Percentiles rank a stretch among this genome's conserved stretches.
Evolutionary conservation across 1,140 invertebrate genomes (phyloP).

Genomic region (Trichogramma pretiosum): DNA sequence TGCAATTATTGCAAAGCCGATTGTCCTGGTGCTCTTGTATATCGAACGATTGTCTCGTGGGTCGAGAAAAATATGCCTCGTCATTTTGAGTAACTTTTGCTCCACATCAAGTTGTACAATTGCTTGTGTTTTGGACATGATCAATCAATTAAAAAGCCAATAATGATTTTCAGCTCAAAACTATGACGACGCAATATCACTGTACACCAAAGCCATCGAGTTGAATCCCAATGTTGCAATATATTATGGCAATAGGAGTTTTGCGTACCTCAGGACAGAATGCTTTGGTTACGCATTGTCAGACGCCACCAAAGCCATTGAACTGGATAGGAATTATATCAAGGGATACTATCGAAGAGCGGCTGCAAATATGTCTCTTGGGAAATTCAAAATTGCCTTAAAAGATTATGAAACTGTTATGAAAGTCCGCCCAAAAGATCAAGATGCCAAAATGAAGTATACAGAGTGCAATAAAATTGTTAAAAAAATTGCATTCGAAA

Average conservation of each 20-base stretch:
- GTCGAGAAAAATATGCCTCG: no score
- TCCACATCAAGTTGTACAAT: conserved; percentile 20
- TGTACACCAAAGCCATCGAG: conserved; percentile 87
- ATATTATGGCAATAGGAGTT: conserved; percentile 89
- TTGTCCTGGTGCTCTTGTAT: no score
- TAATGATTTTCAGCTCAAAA: conserved; percentile 66
- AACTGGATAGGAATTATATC: conserved; percentile 80
- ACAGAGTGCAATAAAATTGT: conserved; percentile 95
- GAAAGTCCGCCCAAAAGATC: conserved; percentile 84
- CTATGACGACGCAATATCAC: conserved; percentile 78
- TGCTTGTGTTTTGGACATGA: conserved; percentile 10
- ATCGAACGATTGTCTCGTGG: no score
- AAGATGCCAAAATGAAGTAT: conserved; percentile 89
- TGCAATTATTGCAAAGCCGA: no score
- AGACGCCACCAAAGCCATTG: conserved; percentile 87
- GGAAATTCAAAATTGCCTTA: conserved; percentile 93
- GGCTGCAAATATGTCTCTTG: conserved; percentile 92
- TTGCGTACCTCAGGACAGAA: conserved; percentile 86
- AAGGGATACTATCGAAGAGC: conserved; percentile 95
- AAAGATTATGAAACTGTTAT: conserved; percentile 94
- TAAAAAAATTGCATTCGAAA: conserved; percentile 89
- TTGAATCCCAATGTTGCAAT: conserved; percentile 73
- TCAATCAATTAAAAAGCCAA: no score
- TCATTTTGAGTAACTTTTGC: conserved; percentile 5
- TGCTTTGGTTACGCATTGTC: conserved; percentile 86